phyloP scores from a whole-genome alignment of 2,888 invertebrate species.

The Leucozona laternaria region DNA sequence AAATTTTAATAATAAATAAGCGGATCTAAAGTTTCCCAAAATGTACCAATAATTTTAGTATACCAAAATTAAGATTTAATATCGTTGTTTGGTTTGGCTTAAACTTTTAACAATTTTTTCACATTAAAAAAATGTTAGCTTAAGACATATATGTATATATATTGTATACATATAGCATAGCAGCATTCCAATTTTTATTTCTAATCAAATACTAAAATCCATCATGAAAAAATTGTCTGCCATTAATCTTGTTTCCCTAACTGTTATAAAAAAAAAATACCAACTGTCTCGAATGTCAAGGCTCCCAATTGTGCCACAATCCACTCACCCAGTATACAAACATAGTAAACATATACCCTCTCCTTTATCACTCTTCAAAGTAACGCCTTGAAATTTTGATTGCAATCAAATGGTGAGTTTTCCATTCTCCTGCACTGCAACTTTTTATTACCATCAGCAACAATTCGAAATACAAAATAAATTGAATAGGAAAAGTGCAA shows the following conservation, averaged over 20 bases:
- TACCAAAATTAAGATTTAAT: too few relatives aligned
- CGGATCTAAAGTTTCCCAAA: too few relatives aligned
- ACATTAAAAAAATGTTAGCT: too few relatives aligned
- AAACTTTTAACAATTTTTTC: too few relatives aligned
- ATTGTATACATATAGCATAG: too few relatives aligned
- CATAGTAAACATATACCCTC: background rate
- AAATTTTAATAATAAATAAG: too few relatives aligned
- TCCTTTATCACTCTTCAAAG: background rate
- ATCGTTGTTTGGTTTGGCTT: too few relatives aligned
- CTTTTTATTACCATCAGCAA: slow-evolving; percentile 13
- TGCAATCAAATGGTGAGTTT: slow-evolving; percentile 37
- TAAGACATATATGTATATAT: too few relatives aligned
- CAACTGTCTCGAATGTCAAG: background rate
- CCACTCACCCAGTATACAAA: background rate
- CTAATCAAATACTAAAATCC: background rate
- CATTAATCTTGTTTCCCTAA: background rate
- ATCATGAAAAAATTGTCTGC: background rate
- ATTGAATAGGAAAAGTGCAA: slow-evolving; percentile 50
- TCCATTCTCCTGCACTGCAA: background rate
- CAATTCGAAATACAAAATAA: slow-evolving; percentile 42
- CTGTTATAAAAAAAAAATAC: background rate
- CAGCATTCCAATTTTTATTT: background rate
- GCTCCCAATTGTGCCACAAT: background rate
- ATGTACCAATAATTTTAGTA: too few relatives aligned
- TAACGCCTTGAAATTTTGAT: slow-evolving; percentile 30